Evolutionary conservation across 2,888 invertebrate species (phyloP).

Genomic region (Caenorhabditis doughertyi): DNA sequence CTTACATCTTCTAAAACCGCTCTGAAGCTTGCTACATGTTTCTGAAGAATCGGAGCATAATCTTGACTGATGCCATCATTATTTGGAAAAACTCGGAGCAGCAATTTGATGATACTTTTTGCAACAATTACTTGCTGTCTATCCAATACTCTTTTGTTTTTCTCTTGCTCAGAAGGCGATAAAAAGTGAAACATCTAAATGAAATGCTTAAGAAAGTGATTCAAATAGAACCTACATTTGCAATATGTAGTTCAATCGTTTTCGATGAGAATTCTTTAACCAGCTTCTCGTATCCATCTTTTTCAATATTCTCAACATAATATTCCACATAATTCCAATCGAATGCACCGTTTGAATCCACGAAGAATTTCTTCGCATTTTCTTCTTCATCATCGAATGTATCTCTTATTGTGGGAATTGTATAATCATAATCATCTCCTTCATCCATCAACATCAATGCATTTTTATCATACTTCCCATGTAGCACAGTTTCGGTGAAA

Average conservation of each 20-base stretch:
- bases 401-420: slow-evolving; percentile 1
- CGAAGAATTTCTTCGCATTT: slow-evolving; percentile 51
- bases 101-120: slow-evolving; percentile 43
- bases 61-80: slow-evolving; percentile 34
- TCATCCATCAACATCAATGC: slow-evolving; percentile 58
- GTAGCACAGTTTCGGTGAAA: slow-evolving; percentile 45
- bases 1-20: slow-evolving; percentile 29
- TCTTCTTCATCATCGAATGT: slow-evolving; percentile 57
- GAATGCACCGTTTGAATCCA: slow-evolving; percentile 35
- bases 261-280: slow-evolving; percentile 54
- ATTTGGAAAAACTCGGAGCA: slow-evolving; percentile 47
- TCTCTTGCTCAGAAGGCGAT: slow-evolving; percentile 33
- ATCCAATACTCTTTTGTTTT: slow-evolving; percentile 31
- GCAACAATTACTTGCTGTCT: slow-evolving; percentile 53
- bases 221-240: slow-evolving; percentile 29
- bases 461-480: slow-evolving; percentile 54
- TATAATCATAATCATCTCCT: slow-evolving; percentile 56
- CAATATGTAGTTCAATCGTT: slow-evolving; percentile 49
- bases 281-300: slow-evolving; percentile 47
- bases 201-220: neutral
- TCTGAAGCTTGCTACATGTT: slow-evolving; percentile 43
- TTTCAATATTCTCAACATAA: slow-evolving; percentile 55
- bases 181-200: slow-evolving; percentile 49
- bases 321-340: slow-evolving; percentile 62
- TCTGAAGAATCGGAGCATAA: slow-evolving; percentile 42